phyloP scores from a whole-genome alignment of 2,888 invertebrate species.

The Drosophila quinaria region DNA sequence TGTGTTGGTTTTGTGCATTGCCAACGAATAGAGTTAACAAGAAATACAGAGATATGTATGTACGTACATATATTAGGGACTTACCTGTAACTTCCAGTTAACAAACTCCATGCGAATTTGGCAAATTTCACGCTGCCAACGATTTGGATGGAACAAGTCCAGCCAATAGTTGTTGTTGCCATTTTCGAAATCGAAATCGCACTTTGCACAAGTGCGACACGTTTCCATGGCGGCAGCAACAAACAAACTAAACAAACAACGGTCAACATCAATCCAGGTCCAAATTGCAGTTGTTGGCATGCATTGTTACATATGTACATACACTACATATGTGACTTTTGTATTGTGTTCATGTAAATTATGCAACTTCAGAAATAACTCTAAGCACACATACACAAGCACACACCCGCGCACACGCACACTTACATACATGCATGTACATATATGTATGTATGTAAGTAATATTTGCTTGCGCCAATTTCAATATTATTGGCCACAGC shows the following conservation, averaged over 20 bases:
- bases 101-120: slow-evolving; percentile 78
- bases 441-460: slow-evolving; percentile 6
- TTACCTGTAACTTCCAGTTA: slow-evolving; percentile 82
- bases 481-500: slow-evolving; percentile 28
- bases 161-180: slow-evolving; percentile 78
- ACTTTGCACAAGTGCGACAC: slow-evolving; percentile 83
- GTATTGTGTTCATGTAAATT: slow-evolving; percentile 41
- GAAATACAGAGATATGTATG: background rate
- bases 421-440: slow-evolving; percentile 10
- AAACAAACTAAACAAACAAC: slow-evolving; percentile 49
- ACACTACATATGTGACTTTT: background rate
- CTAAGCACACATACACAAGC: slow-evolving; percentile 24
- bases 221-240: slow-evolving; percentile 78
- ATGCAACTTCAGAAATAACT: slow-evolving; percentile 69
- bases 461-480: slow-evolving; percentile 28
- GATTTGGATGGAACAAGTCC: slow-evolving; percentile 80
- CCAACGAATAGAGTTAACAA: background rate
- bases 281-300: slow-evolving; percentile 46
- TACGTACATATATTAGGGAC: background rate
- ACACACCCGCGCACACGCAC: slow-evolving; percentile 5
- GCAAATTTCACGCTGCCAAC: slow-evolving; percentile 77
- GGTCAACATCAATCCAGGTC: slow-evolving; percentile 54
- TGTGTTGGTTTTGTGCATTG: slow-evolving; percentile 9
- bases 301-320: slow-evolving; percentile 6
- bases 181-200: slow-evolving; percentile 84